Conservation (phyloP, 1,140 invertebrate species). For the Microplitis demolitor region DNA sequence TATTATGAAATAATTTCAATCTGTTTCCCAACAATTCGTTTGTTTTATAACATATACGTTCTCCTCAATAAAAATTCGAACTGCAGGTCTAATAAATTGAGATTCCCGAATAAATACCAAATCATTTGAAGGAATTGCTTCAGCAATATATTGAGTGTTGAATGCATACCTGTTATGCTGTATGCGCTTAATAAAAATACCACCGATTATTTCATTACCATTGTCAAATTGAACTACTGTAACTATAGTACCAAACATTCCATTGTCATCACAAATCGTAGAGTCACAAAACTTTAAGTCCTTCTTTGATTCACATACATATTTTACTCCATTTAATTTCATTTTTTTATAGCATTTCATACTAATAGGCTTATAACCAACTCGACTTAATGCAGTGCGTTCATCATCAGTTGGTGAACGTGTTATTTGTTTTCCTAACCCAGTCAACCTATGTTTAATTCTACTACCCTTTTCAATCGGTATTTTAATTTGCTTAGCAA, state of each 20-base stretch:
- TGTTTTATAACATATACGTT: too few relatives aligned
- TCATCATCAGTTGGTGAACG: not conserved
- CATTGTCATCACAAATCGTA: too few relatives aligned
- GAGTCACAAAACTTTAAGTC: conserved; percentile 6
- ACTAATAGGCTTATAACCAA: not conserved
- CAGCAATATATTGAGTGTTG: conserved; percentile 1
- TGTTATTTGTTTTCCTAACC: too few relatives aligned
- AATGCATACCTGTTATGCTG: not conserved
- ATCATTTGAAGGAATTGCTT: not conserved
- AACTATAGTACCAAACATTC: not conserved
- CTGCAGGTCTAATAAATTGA: too few relatives aligned
- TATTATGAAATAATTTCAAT: too few relatives aligned
- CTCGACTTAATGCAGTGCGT: not conserved
- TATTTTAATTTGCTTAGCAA: not conserved
- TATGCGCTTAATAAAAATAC: not conserved
- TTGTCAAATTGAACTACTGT: not conserved
- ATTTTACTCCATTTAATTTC: not conserved
- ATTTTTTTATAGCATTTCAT: not conserved
- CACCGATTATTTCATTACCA: not conserved
- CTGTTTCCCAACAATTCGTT: too few relatives aligned
- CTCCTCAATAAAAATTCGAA: too few relatives aligned
- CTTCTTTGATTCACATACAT: not conserved
- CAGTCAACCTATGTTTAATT: not conserved
- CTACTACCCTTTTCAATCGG: not conserved
- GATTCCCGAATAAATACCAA: too few relatives aligned